A percentile compares a stretch with the other conserved stretches of the same genome.
These are phyloP conservation scores for Aphelocoma coerulescens DNA, from an alignment of 2,113 vertebrate genomes.

Conservation along the genomic window DNA sequence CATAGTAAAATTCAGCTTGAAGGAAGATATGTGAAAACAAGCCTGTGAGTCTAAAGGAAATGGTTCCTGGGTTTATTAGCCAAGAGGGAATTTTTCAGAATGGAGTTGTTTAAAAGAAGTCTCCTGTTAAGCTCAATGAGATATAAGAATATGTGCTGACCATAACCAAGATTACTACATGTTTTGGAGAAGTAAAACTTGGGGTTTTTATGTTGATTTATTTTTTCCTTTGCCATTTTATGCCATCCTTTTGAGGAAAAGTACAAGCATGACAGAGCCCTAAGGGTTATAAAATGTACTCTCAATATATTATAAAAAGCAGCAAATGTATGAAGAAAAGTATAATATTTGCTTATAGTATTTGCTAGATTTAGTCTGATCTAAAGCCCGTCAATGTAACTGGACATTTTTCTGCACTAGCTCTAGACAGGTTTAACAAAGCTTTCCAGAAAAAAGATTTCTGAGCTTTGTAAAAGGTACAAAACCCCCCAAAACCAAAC, in stretches of 20 bases:
- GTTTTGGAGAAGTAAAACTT: not conserved
- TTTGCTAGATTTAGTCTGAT: not conserved
- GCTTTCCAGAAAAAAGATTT: not conserved
- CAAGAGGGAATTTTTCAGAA: not conserved
- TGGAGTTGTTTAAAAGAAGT: not conserved
- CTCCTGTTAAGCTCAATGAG: not conserved
- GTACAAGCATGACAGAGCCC: not conserved
- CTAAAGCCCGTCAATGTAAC: not conserved
- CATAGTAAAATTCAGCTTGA: not conserved
- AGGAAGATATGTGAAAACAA: not conserved
- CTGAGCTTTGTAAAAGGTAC: not conserved
- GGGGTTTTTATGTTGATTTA: not conserved
- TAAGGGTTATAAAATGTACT: not conserved
- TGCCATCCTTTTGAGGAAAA: not conserved
- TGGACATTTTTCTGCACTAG: not conserved
- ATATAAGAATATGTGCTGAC: not conserved
- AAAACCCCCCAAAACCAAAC: fast-evolving
- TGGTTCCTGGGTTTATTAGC: not conserved
- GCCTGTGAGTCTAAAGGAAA: not conserved
- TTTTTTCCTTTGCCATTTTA: not conserved
- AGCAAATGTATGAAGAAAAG: not conserved
- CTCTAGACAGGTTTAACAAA: not conserved
- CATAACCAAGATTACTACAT: not conserved
- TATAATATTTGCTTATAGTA: not conserved
- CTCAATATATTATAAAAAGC: not conserved